Conservation (phyloP, 1,140 invertebrate genomes). For the Pogonognathellus flavescens region DNA sequence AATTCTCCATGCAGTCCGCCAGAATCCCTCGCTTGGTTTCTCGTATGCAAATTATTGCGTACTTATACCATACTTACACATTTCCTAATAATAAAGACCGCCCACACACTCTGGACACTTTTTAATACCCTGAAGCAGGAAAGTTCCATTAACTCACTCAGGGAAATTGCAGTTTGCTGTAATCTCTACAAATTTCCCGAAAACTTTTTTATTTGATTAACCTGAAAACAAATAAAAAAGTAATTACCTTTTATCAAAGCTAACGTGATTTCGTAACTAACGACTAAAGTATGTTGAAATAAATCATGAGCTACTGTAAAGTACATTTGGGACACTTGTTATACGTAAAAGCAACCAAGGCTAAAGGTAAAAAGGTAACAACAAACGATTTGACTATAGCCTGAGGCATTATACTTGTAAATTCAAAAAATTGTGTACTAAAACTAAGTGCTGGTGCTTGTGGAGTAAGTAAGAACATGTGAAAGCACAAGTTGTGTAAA, state of each 20-base stretch:
- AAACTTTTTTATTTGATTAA: neutral
- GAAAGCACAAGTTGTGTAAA: slow-evolving; percentile 7
- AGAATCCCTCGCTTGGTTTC: no score
- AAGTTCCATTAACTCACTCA: neutral
- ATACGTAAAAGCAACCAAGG: no score
- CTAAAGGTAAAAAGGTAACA: slow-evolving; percentile 7
- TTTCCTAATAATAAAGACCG: no score
- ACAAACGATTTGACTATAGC: no score
- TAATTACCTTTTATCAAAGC: slow-evolving; percentile 18
- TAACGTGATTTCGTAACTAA: neutral
- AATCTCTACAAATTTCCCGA: slow-evolving; percentile 13
- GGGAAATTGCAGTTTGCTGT: neutral
- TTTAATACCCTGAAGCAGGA: slow-evolving; percentile 8
- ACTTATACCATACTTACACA: no score
- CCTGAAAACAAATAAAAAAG: slow-evolving; percentile 27
- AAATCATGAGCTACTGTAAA: neutral
- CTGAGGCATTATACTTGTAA: no score
- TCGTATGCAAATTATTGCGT: no score
- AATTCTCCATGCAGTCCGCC: no score
- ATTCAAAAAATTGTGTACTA: no score
- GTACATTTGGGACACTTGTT: no score
- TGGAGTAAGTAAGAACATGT: neutral
- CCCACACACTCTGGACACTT: neutral
- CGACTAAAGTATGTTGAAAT: no score
- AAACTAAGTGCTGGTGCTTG: no score